phyloP scores from a whole-genome alignment of 2,113 vertebrate species.

The Antidorcas marsupialis region DNA sequence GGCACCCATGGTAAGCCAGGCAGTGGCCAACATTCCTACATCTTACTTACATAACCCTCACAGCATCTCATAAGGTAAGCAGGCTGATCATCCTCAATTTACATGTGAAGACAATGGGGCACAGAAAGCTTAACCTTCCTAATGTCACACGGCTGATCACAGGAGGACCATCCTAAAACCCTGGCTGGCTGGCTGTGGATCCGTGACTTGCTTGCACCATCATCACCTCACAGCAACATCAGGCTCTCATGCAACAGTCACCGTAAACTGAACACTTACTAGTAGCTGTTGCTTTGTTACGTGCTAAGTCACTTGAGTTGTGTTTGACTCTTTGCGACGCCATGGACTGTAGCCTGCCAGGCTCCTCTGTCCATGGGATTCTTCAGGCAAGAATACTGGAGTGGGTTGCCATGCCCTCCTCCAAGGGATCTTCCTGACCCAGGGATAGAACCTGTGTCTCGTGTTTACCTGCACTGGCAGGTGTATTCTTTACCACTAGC shows the following conservation, averaged over 20 bases:
- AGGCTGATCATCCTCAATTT: not conserved
- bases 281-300: not conserved
- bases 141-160: not conserved
- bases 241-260: not conserved
- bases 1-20: accelerated
- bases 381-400: not conserved
- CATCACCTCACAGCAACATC: accelerated
- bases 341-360: not conserved
- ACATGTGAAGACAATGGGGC: not conserved
- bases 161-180: not conserved
- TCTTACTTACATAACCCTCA: not conserved
- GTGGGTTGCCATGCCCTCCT: not conserved
- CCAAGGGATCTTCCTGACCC: not conserved
- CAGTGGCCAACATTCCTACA: not conserved
- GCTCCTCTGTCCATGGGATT: not conserved
- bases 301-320: not conserved
- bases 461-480: not conserved
- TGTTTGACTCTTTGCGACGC: not conserved
- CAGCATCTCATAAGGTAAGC: no score
- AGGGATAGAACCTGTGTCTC: not conserved
- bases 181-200: not conserved
- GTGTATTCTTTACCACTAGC: not conserved
- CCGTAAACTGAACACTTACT: not conserved
- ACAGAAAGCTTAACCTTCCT: not conserved
- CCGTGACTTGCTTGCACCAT: accelerated